Evolutionary conservation across 2,113 vertebrate species (phyloP), one percentile per base, ranked within the genome.

Genomic region (Larimichthys crocea): DNA sequence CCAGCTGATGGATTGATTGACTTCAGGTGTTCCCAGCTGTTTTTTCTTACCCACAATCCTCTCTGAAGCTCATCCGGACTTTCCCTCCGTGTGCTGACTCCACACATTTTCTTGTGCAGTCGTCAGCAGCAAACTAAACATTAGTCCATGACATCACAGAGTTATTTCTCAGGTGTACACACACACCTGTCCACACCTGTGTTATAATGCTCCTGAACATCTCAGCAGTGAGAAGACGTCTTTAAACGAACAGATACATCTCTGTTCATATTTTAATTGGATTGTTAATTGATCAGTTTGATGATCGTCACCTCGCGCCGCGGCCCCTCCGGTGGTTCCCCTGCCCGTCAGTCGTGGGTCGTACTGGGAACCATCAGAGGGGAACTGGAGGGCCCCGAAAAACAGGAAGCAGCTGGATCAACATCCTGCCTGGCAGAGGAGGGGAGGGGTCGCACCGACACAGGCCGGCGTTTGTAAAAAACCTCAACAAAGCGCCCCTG

Each of bases 371-470:
- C 63, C 77, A 65, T 24, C 19, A 22, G 31, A 48, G 80, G 77
- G 79, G 64, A 71, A 74, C 64, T 74, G 79, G 87, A 64, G 84
- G 70, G 22, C 49, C 46, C 61, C 73, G 63, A 53, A 92, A 93
- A 94, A 94, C 93, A 95, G 94, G 94, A 95, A 94, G 88, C 94
- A 95, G 94, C 94, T 95, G 93, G 82, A 88, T 88, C 89, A 95
- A 95, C 94, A 95, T 95, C 94, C 94, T 94, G 90, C 76, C 82
- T 72, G 85, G 57, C 79, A 80, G 53, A 16, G 72, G 73, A 35
- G 35, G 60, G 86, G 84, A 59, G 75, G 60, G 73, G 64, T 24
- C 20, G 22, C 60, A 31, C 22, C 75, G n/a, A 22, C 76, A 78
- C 80, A 76, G 74, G 24, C 57, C 65, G 73, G 19, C 74, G 64